These are phyloP conservation scores for Carassius carassius DNA, from an alignment of 2,113 vertebrate species.

Conservation along the genomic window DNA sequence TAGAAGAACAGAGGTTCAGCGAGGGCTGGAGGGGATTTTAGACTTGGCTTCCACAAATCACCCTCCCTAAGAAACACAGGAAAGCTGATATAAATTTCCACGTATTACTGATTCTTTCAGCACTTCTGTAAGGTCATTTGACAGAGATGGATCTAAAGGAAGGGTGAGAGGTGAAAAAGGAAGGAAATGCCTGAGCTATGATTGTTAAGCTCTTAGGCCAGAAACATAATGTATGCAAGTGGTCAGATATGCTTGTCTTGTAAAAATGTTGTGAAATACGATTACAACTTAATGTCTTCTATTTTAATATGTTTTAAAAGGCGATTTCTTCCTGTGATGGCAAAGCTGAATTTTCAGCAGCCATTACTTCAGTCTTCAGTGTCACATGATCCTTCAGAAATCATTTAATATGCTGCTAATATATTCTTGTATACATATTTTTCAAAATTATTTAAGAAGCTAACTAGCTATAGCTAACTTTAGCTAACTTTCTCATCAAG, in stretches of 20 bases:
- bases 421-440: background rate
- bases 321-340: background rate
- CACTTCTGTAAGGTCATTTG: conserved; percentile 45
- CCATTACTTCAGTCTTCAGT: background rate
- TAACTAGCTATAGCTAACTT: background rate
- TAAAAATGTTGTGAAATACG: background rate
- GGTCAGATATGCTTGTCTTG: background rate
- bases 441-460: background rate
- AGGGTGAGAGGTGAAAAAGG: conserved; percentile 25
- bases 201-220: background rate
- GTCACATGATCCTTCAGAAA: background rate
- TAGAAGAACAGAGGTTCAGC: conserved; percentile 10
- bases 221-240: background rate
- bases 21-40: conserved; percentile 5
- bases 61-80: conserved; percentile 40
- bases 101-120: conserved; percentile 48
- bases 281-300: background rate
- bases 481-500: background rate
- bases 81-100: conserved; percentile 20
- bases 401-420: background rate
- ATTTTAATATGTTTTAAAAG: too few relatives aligned
- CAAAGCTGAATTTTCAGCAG: too few relatives aligned
- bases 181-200: conserved; percentile 51
- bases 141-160: conserved; percentile 8
- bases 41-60: conserved; percentile 39